Base-by-base conservation (phyloP, 2,113 vertebrate genomes). In the Garra rufa region DNA sequence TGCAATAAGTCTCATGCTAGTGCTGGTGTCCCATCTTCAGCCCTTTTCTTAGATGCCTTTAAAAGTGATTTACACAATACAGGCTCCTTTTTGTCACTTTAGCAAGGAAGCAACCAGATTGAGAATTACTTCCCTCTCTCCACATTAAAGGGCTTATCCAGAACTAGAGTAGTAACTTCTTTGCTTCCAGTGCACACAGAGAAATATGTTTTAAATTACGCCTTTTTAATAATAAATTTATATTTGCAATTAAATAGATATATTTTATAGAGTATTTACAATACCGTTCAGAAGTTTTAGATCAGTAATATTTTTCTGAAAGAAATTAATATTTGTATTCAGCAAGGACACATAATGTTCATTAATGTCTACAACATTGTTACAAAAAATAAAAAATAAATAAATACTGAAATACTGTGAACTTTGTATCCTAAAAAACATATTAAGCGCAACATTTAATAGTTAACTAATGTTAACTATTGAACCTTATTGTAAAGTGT, bases 1-100 rank as follows among this genome's bases (percentile, higher is more conserved):
- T 80, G 57, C 38, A 65, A 80, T 57, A 50, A 76, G 75, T 76
- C 74, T 76, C 48, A 76, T 38, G 26, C 26, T 30, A 50, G 74
- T 52, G 48, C 48, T 21, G 10, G 48, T 13, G 50, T 76, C 50
- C 46, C 17, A 52, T 34, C 46, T 7, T n/a, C 19, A 76, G 30
- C 7, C 19, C 38, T 21, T 57, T 38, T 14, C 19, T 38, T 41
- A 24, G 50, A 76, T 38, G 50, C 75, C 75, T 55, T n/a, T 55
- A n/a, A 38, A 57, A 76, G 50, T 57, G 75, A 76, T 76, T 76
- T 41, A 41, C 50, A 76, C 30, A 57, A 28, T 38, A 76, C 6
- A 3, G 50, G 17, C 17, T 13, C 2, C 30, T 76, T 76, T 30
- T 34, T 55, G 50, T 57, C 6, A 76, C 3, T 55, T 76, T 24